Conservation (phyloP, 2,113 vertebrate species). For the Leucopsar rothschildi region DNA sequence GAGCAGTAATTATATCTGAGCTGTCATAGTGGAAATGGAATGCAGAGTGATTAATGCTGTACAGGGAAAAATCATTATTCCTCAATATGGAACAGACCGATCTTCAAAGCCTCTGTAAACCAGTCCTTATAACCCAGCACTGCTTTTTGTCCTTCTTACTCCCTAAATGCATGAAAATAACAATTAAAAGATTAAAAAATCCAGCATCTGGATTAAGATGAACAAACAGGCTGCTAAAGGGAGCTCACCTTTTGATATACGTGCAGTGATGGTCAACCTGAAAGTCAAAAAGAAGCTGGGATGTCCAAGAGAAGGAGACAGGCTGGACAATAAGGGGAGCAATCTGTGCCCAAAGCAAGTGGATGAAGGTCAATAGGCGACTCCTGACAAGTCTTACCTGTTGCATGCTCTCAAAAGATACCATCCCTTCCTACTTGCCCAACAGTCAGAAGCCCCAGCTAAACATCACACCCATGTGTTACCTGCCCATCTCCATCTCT, state of each 20-base stretch:
- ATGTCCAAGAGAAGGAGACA: neutral
- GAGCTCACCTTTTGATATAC: neutral
- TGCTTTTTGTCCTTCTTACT: neutral
- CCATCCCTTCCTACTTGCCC: neutral
- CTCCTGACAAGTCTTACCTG: neutral
- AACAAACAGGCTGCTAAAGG: neutral
- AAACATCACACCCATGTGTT: accelerated
- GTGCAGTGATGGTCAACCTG: neutral
- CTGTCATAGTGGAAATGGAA: neutral
- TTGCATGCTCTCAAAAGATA: neutral
- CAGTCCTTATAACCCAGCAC: neutral
- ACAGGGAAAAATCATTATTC: neutral
- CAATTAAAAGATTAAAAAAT: neutral
- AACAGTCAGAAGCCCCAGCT: neutral
- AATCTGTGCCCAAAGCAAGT: neutral
- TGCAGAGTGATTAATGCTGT: neutral
- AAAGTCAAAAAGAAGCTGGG: neutral
- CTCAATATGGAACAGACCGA: neutral
- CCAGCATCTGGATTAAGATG: neutral
- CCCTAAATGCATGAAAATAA: neutral
- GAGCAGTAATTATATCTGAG: neutral
- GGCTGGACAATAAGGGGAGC: neutral
- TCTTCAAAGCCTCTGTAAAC: neutral
- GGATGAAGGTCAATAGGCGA: neutral
- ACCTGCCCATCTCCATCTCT: neutral